Conservation (phyloP, 2,888 invertebrate genomes). For the Euplagia quadripunctaria region DNA sequence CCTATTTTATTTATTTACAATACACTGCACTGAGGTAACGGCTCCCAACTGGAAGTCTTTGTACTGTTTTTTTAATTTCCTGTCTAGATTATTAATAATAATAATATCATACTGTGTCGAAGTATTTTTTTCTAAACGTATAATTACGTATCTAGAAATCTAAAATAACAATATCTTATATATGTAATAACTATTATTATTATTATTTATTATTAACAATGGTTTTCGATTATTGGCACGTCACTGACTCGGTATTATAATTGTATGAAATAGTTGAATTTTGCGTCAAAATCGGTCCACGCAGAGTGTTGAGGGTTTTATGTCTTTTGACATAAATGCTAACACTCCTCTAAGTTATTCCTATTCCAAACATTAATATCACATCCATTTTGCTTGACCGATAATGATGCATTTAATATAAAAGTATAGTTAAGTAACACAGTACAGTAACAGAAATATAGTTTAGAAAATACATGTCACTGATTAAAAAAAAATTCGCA, state of each 20-base stretch:
- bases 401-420: conserved; percentile 23
- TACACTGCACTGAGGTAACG: conserved; percentile 84
- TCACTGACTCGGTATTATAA: conserved; percentile 70
- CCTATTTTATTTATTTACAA: conserved; percentile 74
- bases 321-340: conserved; percentile 81
- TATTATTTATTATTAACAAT: conserved; percentile 70
- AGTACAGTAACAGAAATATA: background rate
- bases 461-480: background rate
- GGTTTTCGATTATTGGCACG: conserved; percentile 81
- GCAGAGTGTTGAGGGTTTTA: conserved; percentile 73
- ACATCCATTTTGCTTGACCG: conserved; percentile 30
- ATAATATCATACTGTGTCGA: conserved; percentile 66
- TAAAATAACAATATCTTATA: conserved; percentile 73
- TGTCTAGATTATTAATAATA: conserved; percentile 63
- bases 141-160: conserved; percentile 65
- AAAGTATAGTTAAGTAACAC: background rate
- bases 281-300: conserved; percentile 33
- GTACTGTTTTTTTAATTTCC: conserved; percentile 60
- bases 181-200: conserved; percentile 81
- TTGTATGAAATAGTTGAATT: conserved; percentile 61
- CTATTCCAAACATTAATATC: conserved; percentile 29
- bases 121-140: conserved; percentile 60
- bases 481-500: background rate
- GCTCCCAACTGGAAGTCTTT: conserved; percentile 41
- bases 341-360: conserved; percentile 61